phyloP scores from a whole-genome alignment of 2,113 vertebrate genomes.

The Charina bottae region DNA sequence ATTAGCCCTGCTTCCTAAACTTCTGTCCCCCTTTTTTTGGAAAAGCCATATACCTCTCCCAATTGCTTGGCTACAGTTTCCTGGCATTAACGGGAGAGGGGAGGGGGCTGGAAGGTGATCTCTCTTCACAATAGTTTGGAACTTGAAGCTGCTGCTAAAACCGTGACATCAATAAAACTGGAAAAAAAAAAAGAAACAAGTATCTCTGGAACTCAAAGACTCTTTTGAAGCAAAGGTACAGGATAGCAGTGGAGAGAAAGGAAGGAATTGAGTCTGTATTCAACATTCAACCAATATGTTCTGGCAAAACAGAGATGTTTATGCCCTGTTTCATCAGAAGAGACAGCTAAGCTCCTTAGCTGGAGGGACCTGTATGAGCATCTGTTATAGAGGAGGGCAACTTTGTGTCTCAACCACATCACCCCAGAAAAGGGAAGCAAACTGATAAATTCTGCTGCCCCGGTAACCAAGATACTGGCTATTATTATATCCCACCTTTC shows the following conservation, averaged over 20 bases:
- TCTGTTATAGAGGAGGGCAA: background rate
- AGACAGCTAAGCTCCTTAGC: background rate
- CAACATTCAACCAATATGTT: background rate
- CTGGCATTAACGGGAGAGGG: background rate
- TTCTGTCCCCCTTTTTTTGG: constrained; percentile 13
- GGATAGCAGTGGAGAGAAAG: background rate
- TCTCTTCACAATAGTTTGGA: constrained; percentile 42
- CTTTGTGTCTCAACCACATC: background rate
- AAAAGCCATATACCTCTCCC: constrained; percentile 39
- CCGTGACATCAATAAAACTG: constrained; percentile 39
- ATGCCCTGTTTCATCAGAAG: background rate
- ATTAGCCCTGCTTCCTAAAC: constrained; percentile 23
- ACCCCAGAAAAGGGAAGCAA: background rate
- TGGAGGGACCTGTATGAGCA: background rate
- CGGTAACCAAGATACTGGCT: background rate
- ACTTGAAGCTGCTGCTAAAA: constrained; percentile 41
- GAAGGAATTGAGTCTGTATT: background rate
- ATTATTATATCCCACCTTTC: background rate
- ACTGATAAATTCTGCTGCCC: background rate
- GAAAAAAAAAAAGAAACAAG: background rate
- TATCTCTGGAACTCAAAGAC: background rate
- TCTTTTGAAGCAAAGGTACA: background rate
- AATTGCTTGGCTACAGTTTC: background rate
- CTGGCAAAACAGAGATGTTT: background rate
- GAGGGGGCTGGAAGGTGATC: constrained; percentile 5